Evolutionary conservation across 2,888 invertebrate genomes (phyloP).

Genomic region (Mactromeris polynyma): DNA sequence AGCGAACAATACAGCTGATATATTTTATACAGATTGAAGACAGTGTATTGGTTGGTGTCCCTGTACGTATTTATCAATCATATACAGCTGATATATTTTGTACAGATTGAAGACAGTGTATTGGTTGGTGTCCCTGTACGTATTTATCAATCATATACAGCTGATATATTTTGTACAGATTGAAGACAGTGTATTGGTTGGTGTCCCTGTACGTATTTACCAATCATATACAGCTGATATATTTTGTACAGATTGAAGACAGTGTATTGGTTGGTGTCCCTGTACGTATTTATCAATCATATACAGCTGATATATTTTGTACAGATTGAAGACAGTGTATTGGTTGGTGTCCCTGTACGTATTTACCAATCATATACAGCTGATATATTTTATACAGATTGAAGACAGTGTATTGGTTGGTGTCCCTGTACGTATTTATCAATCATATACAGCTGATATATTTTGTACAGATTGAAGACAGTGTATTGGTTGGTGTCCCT

Average conservation of each 20-base stretch:
- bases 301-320: too few species aligned
- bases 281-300: background rate
- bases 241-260: background rate
- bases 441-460: background rate
- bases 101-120: background rate
- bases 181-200: background rate
- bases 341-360: too few species aligned
- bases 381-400: too few species aligned
- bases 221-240: background rate
- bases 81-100: background rate
- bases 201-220: slow-evolving; percentile 1
- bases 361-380: too few species aligned
- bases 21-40: background rate
- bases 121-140: background rate
- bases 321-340: too few species aligned
- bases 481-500: background rate
- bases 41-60: background rate
- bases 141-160: background rate
- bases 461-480: background rate
- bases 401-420: too few species aligned
- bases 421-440: too few species aligned
- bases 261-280: background rate
- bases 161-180: background rate
- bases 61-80: background rate
- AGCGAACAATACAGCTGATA: too few species aligned